Evolutionary conservation across 2,888 invertebrate genomes (phyloP).

Genomic region (Plemyria rubiginata): DNA sequence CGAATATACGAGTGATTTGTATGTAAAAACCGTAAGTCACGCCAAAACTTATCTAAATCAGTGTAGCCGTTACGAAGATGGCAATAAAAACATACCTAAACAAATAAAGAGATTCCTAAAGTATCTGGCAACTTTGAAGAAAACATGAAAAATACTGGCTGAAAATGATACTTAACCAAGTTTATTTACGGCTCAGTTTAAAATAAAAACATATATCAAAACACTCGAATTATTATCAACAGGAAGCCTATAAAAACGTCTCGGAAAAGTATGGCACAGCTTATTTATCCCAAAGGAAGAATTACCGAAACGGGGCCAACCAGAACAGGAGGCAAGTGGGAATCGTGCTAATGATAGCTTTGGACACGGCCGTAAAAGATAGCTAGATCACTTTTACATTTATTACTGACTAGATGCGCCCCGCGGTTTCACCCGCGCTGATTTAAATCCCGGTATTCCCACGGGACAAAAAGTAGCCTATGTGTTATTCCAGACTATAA

Average conservation of each 20-base stretch:
- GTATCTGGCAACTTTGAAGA: background rate
- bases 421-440: no score
- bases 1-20: no score
- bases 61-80: no score
- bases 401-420: no score
- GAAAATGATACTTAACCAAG: background rate
- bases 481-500: no score
- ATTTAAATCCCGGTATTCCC: no score
- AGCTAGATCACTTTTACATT: slow-evolving; percentile 11
- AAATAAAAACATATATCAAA: slow-evolving; percentile 20
- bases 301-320: slow-evolving; percentile 41
- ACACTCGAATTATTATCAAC: slow-evolving; percentile 33
- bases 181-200: background rate
- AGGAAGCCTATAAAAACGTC: slow-evolving; percentile 38
- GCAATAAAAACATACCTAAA: no score
- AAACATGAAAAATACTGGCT: background rate
- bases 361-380: slow-evolving; percentile 9
- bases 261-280: slow-evolving; percentile 40
- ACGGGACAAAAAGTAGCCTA: no score
- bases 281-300: slow-evolving; percentile 44
- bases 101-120: no score
- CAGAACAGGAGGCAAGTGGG: slow-evolving; percentile 42
- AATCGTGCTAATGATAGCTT: slow-evolving; percentile 33
- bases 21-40: no score
- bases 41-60: no score